Evolutionary conservation across 92 coral and sea anemone species (phyloP).

Genomic region (Parazoanthus darwini): DNA sequence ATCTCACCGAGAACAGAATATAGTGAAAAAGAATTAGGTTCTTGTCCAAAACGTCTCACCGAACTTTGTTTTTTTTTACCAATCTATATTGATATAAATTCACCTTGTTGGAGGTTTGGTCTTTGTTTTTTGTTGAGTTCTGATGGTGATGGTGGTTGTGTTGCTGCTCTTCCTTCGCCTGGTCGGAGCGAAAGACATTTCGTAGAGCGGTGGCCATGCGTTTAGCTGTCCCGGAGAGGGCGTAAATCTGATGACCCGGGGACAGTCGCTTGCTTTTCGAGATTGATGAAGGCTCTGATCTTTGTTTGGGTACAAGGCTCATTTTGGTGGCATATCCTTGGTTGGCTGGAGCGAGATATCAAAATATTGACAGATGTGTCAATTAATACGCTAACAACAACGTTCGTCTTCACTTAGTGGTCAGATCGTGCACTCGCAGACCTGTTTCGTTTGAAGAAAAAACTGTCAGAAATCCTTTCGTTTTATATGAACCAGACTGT

Average conservation of each 20-base stretch:
- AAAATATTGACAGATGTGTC: conserved; percentile 25
- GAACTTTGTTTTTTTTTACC: neutral
- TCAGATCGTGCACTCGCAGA: neutral
- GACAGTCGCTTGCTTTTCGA: conserved; percentile 78
- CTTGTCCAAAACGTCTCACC: neutral
- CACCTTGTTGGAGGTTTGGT: conserved; percentile 15
- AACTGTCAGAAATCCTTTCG: neutral
- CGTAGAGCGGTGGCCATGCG: conserved; percentile 81
- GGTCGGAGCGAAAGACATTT: conserved; percentile 83
- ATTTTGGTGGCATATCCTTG: conserved; percentile 81
- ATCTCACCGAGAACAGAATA: neutral
- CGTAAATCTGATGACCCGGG: conserved; percentile 72
- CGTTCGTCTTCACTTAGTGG: neutral
- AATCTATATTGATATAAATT: neutral
- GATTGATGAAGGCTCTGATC: conserved; percentile 52
- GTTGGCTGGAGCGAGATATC: conserved; percentile 56
- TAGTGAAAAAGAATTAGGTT: neutral
- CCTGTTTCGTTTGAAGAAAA: neutral
- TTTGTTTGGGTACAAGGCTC: conserved; percentile 61
- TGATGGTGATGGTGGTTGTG: conserved; percentile 39
- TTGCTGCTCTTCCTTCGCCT: conserved; percentile 65
- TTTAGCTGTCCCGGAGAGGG: conserved; percentile 76
- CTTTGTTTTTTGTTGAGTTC: conserved; percentile 30
- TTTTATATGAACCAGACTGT: neutral
- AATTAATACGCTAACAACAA: too few relatives aligned